These are phyloP conservation scores for Thyatira batis DNA, from an alignment of 2,888 invertebrate species.

Conservation along the genomic window DNA sequence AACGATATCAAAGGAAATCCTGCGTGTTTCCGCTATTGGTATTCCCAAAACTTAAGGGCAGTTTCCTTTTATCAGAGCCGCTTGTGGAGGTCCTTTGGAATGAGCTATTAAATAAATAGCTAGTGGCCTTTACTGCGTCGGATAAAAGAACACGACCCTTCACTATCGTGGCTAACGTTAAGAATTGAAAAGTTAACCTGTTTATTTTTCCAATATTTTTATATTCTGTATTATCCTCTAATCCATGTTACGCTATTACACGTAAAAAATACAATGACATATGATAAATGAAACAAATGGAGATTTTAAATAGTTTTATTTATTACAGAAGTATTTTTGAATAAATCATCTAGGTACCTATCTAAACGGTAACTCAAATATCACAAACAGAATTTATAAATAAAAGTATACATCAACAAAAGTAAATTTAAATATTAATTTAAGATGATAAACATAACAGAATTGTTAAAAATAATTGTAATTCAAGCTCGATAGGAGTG, in stretches of 20 bases:
- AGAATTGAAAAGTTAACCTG: conserved; percentile 33
- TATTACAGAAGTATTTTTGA: conserved; percentile 30
- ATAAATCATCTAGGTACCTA: conserved; percentile 20
- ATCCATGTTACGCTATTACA: background rate
- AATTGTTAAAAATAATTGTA: conserved; percentile 14
- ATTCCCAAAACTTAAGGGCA: conserved; percentile 34
- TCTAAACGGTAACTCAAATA: conserved; percentile 54
- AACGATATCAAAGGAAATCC: conserved; percentile 32
- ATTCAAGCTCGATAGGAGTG: conserved; percentile 62
- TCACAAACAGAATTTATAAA: conserved; percentile 29
- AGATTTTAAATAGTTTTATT: conserved; percentile 22
- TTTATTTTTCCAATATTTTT: background rate
- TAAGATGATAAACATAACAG: conserved; percentile 14
- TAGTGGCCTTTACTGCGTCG: conserved; percentile 27
- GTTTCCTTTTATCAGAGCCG: conserved; percentile 41
- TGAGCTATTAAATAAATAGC: conserved; percentile 54
- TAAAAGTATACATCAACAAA: conserved; percentile 39
- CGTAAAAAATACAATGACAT: background rate
- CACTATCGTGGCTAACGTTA: conserved; percentile 23
- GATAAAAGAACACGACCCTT: conserved; percentile 41
- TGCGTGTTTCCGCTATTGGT: conserved; percentile 33
- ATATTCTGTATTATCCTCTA: too few species aligned
- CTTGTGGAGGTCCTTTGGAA: conserved; percentile 39
- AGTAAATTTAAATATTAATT: conserved; percentile 23
- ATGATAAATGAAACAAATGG: conserved; percentile 17